Conservation (phyloP, 2,888 invertebrate genomes). For the Heliconius sara region DNA sequence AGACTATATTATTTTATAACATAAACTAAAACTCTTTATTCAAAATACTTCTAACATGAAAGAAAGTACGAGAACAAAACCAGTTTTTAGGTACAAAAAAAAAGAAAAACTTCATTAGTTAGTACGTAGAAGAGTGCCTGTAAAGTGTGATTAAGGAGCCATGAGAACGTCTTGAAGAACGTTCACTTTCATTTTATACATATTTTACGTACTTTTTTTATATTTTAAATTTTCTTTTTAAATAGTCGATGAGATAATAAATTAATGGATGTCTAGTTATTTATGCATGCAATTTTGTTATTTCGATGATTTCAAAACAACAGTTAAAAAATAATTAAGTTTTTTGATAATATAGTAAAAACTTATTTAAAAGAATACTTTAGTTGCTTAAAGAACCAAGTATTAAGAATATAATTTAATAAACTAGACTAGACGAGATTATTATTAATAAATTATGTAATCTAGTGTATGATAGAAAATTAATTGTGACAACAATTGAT, state of each 20-base stretch:
- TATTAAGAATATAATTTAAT: too few species aligned
- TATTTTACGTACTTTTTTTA: conserved; percentile 4
- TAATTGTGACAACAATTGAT: too few species aligned
- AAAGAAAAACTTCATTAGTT: conserved; percentile 25
- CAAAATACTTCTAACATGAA: conserved; percentile 8
- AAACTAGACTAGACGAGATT: too few species aligned
- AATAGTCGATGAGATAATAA: background rate
- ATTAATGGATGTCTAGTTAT: background rate
- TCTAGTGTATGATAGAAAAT: too few species aligned
- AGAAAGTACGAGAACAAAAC: background rate
- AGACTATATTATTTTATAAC: background rate
- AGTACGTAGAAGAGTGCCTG: conserved; percentile 21
- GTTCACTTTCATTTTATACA: conserved; percentile 7
- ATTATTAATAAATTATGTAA: too few species aligned
- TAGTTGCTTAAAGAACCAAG: background rate
- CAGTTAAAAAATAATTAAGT: background rate
- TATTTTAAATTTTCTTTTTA: conserved; percentile 2
- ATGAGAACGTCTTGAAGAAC: conserved; percentile 1
- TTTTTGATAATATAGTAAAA: background rate
- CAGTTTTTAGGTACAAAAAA: conserved; percentile 20
- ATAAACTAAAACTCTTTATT: background rate
- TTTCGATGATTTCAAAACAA: background rate
- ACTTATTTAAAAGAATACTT: background rate
- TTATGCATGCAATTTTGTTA: background rate
- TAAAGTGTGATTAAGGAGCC: conserved; percentile 17